Conservation (phyloP, 2,888 invertebrate genomes). For the Cheilosia vulpina region DNA sequence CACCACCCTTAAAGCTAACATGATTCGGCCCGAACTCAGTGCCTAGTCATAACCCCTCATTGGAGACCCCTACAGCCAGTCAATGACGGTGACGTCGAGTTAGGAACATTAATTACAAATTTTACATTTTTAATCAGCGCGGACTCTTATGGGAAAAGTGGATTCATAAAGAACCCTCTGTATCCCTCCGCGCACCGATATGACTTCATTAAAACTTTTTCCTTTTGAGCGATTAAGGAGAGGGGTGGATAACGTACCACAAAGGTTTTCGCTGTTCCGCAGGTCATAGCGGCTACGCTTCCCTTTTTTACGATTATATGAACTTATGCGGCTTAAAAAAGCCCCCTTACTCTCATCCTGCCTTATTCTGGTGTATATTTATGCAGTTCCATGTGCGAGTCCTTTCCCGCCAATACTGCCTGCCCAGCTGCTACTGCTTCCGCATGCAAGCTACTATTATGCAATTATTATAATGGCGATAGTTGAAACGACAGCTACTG, state of each 20-base stretch:
- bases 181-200: slow-evolving; percentile 13
- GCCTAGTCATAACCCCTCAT: slow-evolving; percentile 4
- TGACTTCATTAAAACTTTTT: slow-evolving; percentile 66
- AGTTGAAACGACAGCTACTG: slow-evolving; percentile 61
- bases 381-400: slow-evolving; percentile 23
- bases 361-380: slow-evolving; percentile 1
- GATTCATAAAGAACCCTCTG: slow-evolving; percentile 41
- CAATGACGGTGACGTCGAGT: slow-evolving; percentile 1
- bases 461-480: slow-evolving; percentile 72
- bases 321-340: slow-evolving; percentile 54
- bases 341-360: slow-evolving; percentile 4
- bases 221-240: slow-evolving; percentile 50
- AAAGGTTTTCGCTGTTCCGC: slow-evolving; percentile 39
- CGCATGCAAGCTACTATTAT: slow-evolving; percentile 57
- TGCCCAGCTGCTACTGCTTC: neutral
- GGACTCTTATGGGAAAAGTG: slow-evolving; percentile 66
- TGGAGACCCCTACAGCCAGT: slow-evolving; percentile 4
- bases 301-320: slow-evolving; percentile 58
- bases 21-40: too few relatives aligned
- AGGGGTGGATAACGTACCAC: neutral
- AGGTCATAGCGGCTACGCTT: slow-evolving; percentile 37
- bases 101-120: slow-evolving; percentile 66
- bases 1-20: too few relatives aligned
- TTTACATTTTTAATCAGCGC: slow-evolving; percentile 64
- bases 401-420: neutral